Conservation (phyloP, 1,140 invertebrate genomes). For the Radopholus similis region DNA sequence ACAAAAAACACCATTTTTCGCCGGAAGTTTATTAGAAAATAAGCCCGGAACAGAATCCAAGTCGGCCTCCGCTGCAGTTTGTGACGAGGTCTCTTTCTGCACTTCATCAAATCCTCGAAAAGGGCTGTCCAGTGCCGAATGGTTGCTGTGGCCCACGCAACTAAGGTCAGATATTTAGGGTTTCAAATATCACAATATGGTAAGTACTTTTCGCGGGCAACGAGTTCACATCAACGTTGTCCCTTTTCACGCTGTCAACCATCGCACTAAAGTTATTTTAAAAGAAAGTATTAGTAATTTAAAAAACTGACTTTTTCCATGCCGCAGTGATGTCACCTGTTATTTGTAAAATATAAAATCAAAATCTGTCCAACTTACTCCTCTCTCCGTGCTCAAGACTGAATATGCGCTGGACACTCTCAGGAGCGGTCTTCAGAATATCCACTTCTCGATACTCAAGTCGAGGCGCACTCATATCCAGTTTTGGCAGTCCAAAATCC, state of each 20-base stretch:
- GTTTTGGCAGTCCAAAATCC: slow-evolving; percentile 49
- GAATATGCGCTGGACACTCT: slow-evolving; percentile 56
- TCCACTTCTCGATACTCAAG: slow-evolving; percentile 49
- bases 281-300: slow-evolving; percentile 1
- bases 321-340: slow-evolving; percentile 48
- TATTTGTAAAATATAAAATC: too few species aligned
- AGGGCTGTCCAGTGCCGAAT: slow-evolving; percentile 58
- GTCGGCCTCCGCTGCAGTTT: slow-evolving; percentile 44
- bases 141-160: slow-evolving; percentile 53
- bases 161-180: slow-evolving; percentile 31
- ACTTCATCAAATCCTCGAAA: slow-evolving; percentile 43
- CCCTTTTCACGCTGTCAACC: slow-evolving; percentile 8
- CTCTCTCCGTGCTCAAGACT: slow-evolving; percentile 51
- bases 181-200: slow-evolving; percentile 4
- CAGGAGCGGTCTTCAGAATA: slow-evolving; percentile 44
- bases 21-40: slow-evolving; percentile 42
- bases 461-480: slow-evolving; percentile 42
- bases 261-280: slow-evolving; percentile 11
- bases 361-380: too few species aligned
- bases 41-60: slow-evolving; percentile 48
- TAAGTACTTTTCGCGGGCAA: slow-evolving; percentile 1
- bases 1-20: slow-evolving; percentile 41
- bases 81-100: slow-evolving; percentile 5
- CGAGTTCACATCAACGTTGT: slow-evolving; percentile 5
- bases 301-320: slow-evolving; percentile 48